A percentile compares a stretch with the other conserved stretches of the same genome.
phyloP scores from a whole-genome alignment of 2,888 invertebrate genomes.

The Junonia oenone region DNA sequence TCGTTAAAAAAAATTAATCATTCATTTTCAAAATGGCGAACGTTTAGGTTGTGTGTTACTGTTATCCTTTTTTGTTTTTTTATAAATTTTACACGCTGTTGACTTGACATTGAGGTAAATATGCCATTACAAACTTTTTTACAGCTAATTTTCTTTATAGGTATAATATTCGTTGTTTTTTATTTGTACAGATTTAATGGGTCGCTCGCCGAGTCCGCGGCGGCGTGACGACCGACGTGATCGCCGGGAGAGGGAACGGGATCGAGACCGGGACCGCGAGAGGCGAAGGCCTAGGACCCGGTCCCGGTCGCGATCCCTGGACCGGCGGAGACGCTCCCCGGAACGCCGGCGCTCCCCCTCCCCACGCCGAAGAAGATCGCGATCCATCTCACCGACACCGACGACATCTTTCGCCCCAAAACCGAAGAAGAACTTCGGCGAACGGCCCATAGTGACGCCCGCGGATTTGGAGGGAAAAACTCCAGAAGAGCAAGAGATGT shows the following conservation, averaged over 20 bases:
- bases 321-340: constrained; percentile 64
- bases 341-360: constrained; percentile 53
- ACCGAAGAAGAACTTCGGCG: constrained; percentile 64
- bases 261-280: constrained; percentile 62
- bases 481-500: constrained; percentile 95
- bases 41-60: constrained; percentile 61
- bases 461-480: constrained; percentile 94
- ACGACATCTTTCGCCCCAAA: constrained; percentile 60
- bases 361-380: constrained; percentile 50
- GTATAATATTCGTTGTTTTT: neutral
- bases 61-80: constrained; percentile 52
- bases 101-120: constrained; percentile 58
- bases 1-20: constrained; percentile 30
- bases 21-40: constrained; percentile 67
- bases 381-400: constrained; percentile 58
- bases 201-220: constrained; percentile 72
- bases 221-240: constrained; percentile 62
- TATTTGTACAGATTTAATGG: constrained; percentile 44
- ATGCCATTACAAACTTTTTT: neutral
- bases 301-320: constrained; percentile 65
- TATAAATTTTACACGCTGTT: constrained; percentile 60
- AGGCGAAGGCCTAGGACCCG: constrained; percentile 60
- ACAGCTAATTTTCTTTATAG: constrained; percentile 8
- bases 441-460: constrained; percentile 85
- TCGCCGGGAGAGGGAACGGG: constrained; percentile 34